phyloP scores from a whole-genome alignment of 2,888 invertebrate genomes.

The Tinea semifulvella region DNA sequence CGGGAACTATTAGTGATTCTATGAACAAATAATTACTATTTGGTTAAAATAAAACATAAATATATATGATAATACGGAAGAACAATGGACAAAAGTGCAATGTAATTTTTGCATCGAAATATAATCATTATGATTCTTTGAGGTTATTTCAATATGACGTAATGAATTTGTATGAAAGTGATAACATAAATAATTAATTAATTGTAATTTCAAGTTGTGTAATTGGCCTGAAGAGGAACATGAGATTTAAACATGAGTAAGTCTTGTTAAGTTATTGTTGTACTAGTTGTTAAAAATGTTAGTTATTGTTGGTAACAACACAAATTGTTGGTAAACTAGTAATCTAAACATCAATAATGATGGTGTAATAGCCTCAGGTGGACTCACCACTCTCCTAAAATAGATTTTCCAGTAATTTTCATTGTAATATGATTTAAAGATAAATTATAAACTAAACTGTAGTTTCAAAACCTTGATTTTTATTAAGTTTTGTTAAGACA shows the following conservation, averaged over 20 bases:
- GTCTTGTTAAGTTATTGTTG: too few species aligned
- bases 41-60: constrained; percentile 1
- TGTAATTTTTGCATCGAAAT: background rate
- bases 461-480: too few species aligned
- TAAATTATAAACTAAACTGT: too few species aligned
- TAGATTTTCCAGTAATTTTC: too few species aligned
- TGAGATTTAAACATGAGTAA: background rate
- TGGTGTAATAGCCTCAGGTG: too few species aligned
- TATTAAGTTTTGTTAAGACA: too few species aligned
- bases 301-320: too few species aligned
- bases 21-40: background rate
- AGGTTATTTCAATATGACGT: constrained; percentile 45
- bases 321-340: too few species aligned
- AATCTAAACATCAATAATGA: too few species aligned
- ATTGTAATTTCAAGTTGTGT: background rate
- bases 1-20: constrained; percentile 16
- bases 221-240: background rate
- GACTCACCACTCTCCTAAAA: too few species aligned
- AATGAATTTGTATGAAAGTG: constrained; percentile 24
- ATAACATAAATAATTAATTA: background rate
- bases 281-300: too few species aligned
- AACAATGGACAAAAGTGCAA: constrained; percentile 12
- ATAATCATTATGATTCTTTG: constrained; percentile 25
- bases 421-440: too few species aligned
- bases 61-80: background rate